Conservation (phyloP, 2,113 vertebrate genomes). For the Toxotes chatareus region DNA sequence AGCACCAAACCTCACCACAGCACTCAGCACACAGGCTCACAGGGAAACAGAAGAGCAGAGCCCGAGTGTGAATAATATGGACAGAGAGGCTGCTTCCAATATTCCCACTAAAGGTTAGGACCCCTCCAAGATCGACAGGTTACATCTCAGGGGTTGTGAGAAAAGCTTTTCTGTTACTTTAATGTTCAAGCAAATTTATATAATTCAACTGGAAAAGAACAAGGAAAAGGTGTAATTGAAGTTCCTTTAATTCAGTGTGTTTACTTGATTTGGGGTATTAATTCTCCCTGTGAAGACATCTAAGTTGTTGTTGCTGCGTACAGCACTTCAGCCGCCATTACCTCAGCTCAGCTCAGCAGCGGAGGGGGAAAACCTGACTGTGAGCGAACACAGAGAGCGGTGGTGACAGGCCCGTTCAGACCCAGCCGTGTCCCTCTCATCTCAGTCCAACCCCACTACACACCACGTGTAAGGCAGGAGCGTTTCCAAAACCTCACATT, state of each 20-base stretch:
- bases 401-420: not conserved
- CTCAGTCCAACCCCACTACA: not conserved
- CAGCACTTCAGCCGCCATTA: too few species aligned
- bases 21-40: slow-evolving; percentile 8
- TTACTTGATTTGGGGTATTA: not conserved
- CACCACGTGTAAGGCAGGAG: slow-evolving; percentile 8
- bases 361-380: slow-evolving; percentile 1
- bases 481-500: slow-evolving; percentile 21
- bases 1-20: slow-evolving; percentile 31
- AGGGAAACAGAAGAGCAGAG: slow-evolving; percentile 12
- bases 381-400: slow-evolving; percentile 9
- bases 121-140: not conserved
- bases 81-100: not conserved
- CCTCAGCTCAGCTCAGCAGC: not conserved
- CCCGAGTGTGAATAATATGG: not conserved
- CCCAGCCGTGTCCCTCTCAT: not conserved
- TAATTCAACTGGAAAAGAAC: too few species aligned
- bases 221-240: too few species aligned
- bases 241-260: too few species aligned
- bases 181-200: too few species aligned
- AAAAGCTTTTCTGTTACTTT: too few species aligned
- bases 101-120: not conserved
- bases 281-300: not conserved
- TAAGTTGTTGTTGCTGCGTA: too few species aligned
- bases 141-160: not conserved